Conservation (phyloP, 2,113 vertebrate species). For the Oenanthe oenanthe region DNA sequence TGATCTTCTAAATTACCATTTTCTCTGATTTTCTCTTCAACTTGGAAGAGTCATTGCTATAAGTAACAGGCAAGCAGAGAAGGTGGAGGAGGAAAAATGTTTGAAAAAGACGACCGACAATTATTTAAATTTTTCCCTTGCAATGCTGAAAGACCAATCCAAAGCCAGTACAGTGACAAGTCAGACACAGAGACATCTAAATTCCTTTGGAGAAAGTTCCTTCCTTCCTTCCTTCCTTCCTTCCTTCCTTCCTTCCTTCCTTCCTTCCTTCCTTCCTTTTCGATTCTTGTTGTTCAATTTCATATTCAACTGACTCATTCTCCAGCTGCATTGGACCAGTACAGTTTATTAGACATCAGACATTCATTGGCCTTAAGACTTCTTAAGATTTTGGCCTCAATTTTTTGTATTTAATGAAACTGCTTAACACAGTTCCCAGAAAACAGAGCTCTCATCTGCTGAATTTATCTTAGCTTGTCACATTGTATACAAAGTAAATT, state of each 20-base stretch:
- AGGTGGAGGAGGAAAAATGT: background rate
- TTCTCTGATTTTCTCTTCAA: background rate
- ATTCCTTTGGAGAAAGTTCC: background rate
- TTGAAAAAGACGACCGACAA: background rate
- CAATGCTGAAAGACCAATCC: background rate
- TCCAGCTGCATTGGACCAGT: background rate
- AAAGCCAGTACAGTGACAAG: background rate
- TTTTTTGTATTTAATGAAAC: background rate
- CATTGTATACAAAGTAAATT: background rate
- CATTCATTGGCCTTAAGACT: background rate
- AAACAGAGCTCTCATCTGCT: background rate
- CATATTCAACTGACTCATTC: background rate
- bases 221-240: no score
- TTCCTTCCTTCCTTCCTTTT: no score
- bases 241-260: no score
- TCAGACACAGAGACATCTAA: background rate
- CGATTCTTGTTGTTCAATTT: background rate
- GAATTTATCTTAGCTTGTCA: background rate
- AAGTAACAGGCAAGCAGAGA: background rate
- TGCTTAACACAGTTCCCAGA: background rate
- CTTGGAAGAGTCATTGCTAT: background rate
- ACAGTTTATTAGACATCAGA: background rate
- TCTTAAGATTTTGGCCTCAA: background rate
- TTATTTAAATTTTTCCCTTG: background rate
- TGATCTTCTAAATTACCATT: background rate